A percentile compares a stretch with the other conserved stretches of the same genome.
Conservation (phyloP, 2,113 vertebrate genomes). For the Hystrix brachyura region DNA sequence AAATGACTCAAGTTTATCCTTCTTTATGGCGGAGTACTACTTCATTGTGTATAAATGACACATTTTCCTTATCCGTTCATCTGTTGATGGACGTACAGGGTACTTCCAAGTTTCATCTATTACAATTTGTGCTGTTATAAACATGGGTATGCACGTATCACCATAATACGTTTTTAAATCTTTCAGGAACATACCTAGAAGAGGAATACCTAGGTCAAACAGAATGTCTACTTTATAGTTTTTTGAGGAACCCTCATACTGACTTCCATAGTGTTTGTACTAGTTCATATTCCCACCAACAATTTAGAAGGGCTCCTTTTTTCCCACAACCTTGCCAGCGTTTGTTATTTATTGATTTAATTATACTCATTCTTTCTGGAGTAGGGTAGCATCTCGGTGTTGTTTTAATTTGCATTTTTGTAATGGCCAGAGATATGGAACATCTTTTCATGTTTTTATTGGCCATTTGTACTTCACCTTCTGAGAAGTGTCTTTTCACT, state of each 20-base stretch:
- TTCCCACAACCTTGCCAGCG: background rate
- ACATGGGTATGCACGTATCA: background rate
- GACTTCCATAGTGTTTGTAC: background rate
- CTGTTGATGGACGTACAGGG: background rate
- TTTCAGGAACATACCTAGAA: background rate
- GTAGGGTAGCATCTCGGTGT: background rate
- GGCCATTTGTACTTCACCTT: too few species aligned
- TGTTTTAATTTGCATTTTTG: background rate
- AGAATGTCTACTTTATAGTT: background rate
- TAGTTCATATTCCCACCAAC: background rate
- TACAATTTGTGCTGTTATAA: background rate
- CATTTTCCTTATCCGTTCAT: background rate
- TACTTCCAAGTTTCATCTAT: background rate
- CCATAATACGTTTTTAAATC: background rate
- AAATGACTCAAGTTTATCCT: background rate
- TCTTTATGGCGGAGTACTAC: background rate
- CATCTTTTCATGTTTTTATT: background rate
- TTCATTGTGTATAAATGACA: background rate
- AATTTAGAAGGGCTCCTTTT: background rate
- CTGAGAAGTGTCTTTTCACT: too few species aligned
- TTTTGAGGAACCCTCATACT: background rate
- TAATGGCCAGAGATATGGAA: background rate
- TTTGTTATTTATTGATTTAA: background rate
- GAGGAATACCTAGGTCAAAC: background rate
- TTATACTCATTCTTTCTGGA: background rate